phyloP scores from a whole-genome alignment of 2,888 invertebrate genomes.

The Mactromeris polynyma region DNA sequence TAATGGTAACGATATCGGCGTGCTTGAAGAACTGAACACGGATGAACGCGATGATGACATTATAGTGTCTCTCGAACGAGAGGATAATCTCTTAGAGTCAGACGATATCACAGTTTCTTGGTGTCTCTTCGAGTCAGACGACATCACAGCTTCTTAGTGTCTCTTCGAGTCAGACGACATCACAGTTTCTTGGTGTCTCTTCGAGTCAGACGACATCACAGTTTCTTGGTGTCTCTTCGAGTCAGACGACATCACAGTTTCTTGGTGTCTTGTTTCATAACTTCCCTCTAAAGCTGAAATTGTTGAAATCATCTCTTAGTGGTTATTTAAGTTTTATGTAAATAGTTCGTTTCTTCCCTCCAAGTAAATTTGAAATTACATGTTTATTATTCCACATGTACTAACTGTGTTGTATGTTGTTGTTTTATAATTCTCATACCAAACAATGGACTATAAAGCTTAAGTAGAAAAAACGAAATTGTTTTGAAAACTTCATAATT shows the following conservation, averaged over 20 bases:
- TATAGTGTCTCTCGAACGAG: neutral
- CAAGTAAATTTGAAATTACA: too few relatives aligned
- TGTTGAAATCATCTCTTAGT: neutral
- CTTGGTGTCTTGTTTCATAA: neutral
- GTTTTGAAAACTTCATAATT: too few relatives aligned
- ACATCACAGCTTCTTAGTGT: too few relatives aligned
- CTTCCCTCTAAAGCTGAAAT: neutral
- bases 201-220: neutral
- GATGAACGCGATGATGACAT: constrained; percentile 37
- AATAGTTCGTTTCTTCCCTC: neutral
- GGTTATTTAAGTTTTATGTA: neutral
- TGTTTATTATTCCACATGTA: too few relatives aligned
- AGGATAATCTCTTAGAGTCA: neutral
- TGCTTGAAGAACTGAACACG: constrained; percentile 25
- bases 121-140: neutral
- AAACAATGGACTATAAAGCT: too few relatives aligned
- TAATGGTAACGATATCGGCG: neutral
- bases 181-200: neutral
- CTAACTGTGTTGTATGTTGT: too few relatives aligned
- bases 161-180: too few relatives aligned
- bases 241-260: neutral
- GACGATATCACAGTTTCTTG: neutral
- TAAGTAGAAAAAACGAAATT: too few relatives aligned
- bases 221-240: too few relatives aligned
- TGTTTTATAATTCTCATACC: too few relatives aligned